phyloP scores from a whole-genome alignment of 1,140 invertebrate genomes.

The Drosophila burlai region DNA sequence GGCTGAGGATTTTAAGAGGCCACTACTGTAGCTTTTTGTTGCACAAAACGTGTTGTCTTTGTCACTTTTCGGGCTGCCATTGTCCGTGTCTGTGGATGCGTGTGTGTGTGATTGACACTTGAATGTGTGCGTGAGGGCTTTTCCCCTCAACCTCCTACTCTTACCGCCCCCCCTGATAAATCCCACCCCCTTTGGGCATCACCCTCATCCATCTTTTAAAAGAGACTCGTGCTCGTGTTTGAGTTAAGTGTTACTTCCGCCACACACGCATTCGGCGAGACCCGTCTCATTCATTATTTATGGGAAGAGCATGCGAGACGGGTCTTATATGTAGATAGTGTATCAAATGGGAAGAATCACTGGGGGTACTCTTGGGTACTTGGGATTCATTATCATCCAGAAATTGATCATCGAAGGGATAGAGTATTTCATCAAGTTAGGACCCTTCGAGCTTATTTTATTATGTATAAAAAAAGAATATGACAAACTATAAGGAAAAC shows the following conservation, averaged over 20 bases:
- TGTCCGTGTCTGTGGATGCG: slow-evolving; percentile 29
- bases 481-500: background rate
- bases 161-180: background rate
- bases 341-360: slow-evolving; percentile 22
- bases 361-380: background rate
- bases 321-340: slow-evolving; percentile 3
- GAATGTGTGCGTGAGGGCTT: slow-evolving; percentile 30
- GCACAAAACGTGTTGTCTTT: slow-evolving; percentile 46
- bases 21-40: slow-evolving; percentile 56
- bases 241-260: slow-evolving; percentile 78
- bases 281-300: slow-evolving; percentile 63
- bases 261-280: slow-evolving; percentile 55
- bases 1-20: slow-evolving; percentile 30
- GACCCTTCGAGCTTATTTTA: background rate
- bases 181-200: slow-evolving; percentile 12
- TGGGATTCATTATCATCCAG: background rate
- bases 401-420: background rate
- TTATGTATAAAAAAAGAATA: background rate
- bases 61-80: slow-evolving; percentile 46
- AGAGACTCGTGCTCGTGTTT: slow-evolving; percentile 48
- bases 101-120: slow-evolving; percentile 54
- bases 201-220: slow-evolving; percentile 24
- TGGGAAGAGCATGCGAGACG: slow-evolving; percentile 14
- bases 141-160: background rate
- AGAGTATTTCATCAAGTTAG: background rate